Conservation (phyloP, 2,797 vertebrate genomes). For the Discoglossus pictus region DNA sequence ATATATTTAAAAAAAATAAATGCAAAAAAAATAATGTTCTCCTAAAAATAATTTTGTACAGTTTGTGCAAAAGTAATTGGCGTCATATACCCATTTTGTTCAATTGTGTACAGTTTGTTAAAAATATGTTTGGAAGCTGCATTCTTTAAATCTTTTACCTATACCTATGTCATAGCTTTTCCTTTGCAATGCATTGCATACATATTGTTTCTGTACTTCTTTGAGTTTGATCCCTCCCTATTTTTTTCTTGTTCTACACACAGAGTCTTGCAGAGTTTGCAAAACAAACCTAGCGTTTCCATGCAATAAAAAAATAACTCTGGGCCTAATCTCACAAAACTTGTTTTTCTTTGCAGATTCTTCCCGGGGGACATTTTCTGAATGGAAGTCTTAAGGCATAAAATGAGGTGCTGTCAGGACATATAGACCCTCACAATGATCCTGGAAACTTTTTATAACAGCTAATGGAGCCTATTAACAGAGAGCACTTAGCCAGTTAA, state of each 20-base stretch:
- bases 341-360: constrained; percentile 42
- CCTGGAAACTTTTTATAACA: too few species aligned
- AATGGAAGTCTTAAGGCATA: constrained; percentile 15
- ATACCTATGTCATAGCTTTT: constrained; percentile 3
- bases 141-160: too few species aligned
- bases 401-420: background rate
- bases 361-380: constrained; percentile 8
- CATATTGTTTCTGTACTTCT: background rate
- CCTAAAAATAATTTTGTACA: too few species aligned
- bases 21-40: too few species aligned
- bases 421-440: background rate
- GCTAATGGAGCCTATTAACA: too few species aligned
- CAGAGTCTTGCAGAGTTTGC: constrained; percentile 32
- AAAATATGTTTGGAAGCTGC: too few species aligned
- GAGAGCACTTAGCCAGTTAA: too few species aligned
- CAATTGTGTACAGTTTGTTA: too few species aligned
- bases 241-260: constrained; percentile 24
- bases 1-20: too few species aligned
- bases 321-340: constrained; percentile 32
- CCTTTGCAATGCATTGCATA: constrained; percentile 2
- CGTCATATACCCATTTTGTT: too few species aligned
- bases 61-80: too few species aligned
- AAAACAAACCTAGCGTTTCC: constrained; percentile 45
- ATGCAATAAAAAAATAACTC: constrained; percentile 44
- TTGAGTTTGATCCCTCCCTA: background rate